A percentile compares a stretch with the other conserved stretches of the same genome.
phyloP scores from a whole-genome alignment of 2,888 invertebrate genomes.

The Pachycephus smyrnensis region DNA sequence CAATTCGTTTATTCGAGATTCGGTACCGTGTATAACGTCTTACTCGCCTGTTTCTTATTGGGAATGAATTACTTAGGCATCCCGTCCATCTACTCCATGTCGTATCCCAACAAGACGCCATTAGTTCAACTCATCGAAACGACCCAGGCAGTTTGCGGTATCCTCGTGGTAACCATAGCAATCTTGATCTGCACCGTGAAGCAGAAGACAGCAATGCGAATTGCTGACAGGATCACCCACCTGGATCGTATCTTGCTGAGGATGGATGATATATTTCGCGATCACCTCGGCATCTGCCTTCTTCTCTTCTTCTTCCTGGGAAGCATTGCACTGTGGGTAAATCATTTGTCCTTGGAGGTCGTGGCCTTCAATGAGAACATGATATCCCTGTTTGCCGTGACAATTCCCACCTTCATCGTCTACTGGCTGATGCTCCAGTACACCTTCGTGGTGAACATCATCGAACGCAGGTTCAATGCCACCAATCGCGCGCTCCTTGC shows the following conservation, averaged over 20 bases:
- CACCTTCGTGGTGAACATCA: conserved; percentile 22
- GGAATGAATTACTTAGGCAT: conserved; percentile 13
- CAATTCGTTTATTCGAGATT: conserved; percentile 23
- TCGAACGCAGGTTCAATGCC: conserved; percentile 20
- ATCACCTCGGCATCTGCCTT: not conserved
- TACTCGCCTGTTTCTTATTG: conserved; percentile 10
- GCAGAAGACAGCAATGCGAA: conserved; percentile 24
- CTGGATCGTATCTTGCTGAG: not conserved
- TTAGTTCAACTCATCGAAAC: conserved; percentile 23
- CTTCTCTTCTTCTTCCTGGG: not conserved
- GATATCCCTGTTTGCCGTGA: conserved; percentile 8
- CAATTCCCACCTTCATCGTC: conserved; percentile 23
- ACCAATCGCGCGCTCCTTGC: conserved; percentile 27
- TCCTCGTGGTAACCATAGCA: conserved; percentile 7
- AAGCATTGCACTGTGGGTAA: not conserved
- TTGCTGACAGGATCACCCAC: conserved; percentile 21
- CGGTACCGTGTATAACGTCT: conserved; percentile 30
- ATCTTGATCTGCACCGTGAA: conserved; percentile 23
- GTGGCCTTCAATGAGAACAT: not conserved
- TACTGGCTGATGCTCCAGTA: conserved; percentile 33
- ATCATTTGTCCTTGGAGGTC: not conserved
- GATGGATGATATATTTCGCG: not conserved
- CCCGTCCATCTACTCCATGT: not conserved
- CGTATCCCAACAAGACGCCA: conserved; percentile 19
- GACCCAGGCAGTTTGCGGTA: conserved; percentile 16